Conservation (phyloP, 2,888 invertebrate genomes). For the Spisula subtruncata region DNA sequence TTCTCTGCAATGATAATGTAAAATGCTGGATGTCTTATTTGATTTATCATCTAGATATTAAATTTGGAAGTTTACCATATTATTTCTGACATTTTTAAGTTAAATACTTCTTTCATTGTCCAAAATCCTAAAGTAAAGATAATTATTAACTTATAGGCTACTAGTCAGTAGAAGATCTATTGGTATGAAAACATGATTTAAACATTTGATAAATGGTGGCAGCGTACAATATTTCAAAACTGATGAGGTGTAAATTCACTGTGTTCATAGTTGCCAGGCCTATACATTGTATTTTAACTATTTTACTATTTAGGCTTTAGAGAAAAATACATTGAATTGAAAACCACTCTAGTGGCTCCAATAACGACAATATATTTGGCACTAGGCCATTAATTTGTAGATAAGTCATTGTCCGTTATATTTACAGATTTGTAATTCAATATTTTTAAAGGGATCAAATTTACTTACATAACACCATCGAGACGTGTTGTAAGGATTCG, state of each 20-base stretch:
- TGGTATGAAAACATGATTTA: constrained; percentile 5
- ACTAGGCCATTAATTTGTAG: background rate
- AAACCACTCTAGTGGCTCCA: constrained; percentile 14
- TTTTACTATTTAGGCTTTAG: too few relatives aligned
- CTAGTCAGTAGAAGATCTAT: background rate
- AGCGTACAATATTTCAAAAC: constrained; percentile 1
- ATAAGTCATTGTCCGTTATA: constrained; percentile 20
- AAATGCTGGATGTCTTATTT: too few relatives aligned
- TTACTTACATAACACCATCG: background rate
- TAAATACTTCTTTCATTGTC: too few relatives aligned
- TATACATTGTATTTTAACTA: constrained; percentile 1
- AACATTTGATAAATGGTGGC: background rate
- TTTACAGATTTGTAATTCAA: background rate
- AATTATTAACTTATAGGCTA: too few relatives aligned
- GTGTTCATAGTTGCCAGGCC: background rate
- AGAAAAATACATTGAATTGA: constrained; percentile 11
- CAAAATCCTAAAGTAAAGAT: too few relatives aligned
- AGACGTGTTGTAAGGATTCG: background rate
- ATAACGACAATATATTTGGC: background rate
- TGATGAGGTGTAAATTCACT: constrained; percentile 28
- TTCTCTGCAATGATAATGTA: too few relatives aligned
- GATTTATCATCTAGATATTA: too few relatives aligned
- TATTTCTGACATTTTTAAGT: too few relatives aligned
- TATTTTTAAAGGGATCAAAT: background rate
- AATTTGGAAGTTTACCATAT: too few relatives aligned